Evolutionary conservation across 1,140 invertebrate genomes (phyloP).

Genomic region (Drosophila orena): DNA sequence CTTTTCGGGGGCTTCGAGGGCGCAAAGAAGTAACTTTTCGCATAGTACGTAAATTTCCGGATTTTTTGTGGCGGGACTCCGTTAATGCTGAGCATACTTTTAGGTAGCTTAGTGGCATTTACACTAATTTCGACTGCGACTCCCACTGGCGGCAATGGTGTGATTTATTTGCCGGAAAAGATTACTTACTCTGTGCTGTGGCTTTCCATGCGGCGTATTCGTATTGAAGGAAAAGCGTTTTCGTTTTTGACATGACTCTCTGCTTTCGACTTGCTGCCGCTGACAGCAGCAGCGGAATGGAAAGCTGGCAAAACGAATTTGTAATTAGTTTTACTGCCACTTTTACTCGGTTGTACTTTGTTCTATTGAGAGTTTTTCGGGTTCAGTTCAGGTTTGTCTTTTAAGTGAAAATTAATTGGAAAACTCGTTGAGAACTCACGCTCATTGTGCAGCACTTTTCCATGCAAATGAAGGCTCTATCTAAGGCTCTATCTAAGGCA

Average conservation of each 20-base stretch:
- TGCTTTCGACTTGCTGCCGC: slow-evolving; percentile 45
- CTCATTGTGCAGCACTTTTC: slow-evolving; percentile 31
- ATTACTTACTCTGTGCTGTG: slow-evolving; percentile 74
- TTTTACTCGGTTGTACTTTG: slow-evolving; percentile 50
- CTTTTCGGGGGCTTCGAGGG: slow-evolving; percentile 33
- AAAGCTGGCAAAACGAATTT: slow-evolving; percentile 80
- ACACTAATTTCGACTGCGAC: slow-evolving; percentile 74
- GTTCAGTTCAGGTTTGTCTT: slow-evolving; percentile 31
- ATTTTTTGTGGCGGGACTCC: slow-evolving; percentile 43
- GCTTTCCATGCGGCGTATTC: slow-evolving; percentile 19
- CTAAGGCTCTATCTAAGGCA: background rate
- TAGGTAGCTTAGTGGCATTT: slow-evolving; percentile 81
- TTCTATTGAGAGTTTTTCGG: slow-evolving; percentile 49
- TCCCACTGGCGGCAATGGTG: slow-evolving; percentile 70
- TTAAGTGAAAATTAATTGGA: slow-evolving; percentile 75
- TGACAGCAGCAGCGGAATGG: slow-evolving; percentile 71
- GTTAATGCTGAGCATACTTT: slow-evolving; percentile 78
- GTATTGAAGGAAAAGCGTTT: slow-evolving; percentile 15
- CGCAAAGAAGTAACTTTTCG: slow-evolving; percentile 74
- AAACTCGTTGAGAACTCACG: slow-evolving; percentile 67
- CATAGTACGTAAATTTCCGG: slow-evolving; percentile 72
- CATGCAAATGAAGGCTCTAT: slow-evolving; percentile 19
- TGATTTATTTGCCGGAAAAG: slow-evolving; percentile 84
- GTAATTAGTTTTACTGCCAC: slow-evolving; percentile 83
- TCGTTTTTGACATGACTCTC: slow-evolving; percentile 59